Percentiles rank a stretch among this genome's conserved stretches.
Evolutionary conservation across 2,797 vertebrate species (phyloP).

Genomic region (Clarias laeviceps): DNA sequence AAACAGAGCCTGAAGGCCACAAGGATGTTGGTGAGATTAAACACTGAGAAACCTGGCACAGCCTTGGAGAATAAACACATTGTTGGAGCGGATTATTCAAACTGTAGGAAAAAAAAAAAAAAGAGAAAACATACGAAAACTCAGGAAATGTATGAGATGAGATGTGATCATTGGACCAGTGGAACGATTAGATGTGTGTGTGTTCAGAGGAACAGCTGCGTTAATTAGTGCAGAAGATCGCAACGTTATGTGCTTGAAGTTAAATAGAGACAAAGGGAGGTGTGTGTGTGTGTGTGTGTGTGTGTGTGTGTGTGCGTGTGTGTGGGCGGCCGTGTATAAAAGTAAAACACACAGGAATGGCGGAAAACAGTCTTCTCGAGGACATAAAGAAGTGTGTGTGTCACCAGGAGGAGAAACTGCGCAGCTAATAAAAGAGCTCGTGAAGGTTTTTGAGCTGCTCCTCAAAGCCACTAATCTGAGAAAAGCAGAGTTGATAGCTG

Average conservation of each 20-base stretch:
- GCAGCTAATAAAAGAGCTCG: too few relatives aligned
- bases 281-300: constrained; percentile 49
- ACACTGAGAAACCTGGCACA: not conserved
- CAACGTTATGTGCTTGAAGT: constrained; percentile 74
- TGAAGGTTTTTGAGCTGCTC: too few relatives aligned
- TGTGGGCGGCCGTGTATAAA: constrained; percentile 55
- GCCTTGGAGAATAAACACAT: not conserved
- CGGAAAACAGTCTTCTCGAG: too few relatives aligned
- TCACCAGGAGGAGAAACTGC: too few relatives aligned
- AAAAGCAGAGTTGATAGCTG: too few relatives aligned
- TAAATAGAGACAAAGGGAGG: constrained; percentile 75
- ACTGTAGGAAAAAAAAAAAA: not conserved
- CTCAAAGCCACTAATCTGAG: too few relatives aligned
- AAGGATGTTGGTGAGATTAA: not conserved
- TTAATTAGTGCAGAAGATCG: constrained; percentile 85
- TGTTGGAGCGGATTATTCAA: not conserved
- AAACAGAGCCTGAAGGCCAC: not conserved
- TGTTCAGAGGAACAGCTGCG: constrained; percentile 73
- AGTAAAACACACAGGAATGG: constrained; percentile 52
- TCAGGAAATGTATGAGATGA: not conserved
- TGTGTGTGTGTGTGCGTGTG: constrained; percentile 25
- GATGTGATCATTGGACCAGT: not conserved
- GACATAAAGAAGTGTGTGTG: too few relatives aligned
- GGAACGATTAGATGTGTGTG: constrained; percentile 10
- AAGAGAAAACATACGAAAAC: not conserved